These are phyloP conservation scores for Melanchra persicariae DNA, from an alignment of 2,888 invertebrate species.

Conservation along the genomic window DNA sequence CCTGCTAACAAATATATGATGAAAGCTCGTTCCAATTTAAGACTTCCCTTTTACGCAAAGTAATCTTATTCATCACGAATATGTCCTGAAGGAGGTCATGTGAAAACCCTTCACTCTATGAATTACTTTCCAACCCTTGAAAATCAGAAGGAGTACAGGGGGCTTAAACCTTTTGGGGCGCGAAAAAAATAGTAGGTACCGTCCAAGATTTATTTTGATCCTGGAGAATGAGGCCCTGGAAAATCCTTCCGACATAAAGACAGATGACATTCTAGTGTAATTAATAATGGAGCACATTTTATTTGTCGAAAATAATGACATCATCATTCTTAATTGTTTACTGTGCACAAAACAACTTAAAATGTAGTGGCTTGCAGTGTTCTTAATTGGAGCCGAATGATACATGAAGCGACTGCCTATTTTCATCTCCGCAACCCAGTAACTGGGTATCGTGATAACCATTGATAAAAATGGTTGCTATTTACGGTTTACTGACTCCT, in stretches of 20 bases:
- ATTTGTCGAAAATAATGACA: neutral
- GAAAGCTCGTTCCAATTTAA: slow-evolving; percentile 22
- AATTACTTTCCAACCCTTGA: slow-evolving; percentile 47
- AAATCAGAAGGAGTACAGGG: slow-evolving; percentile 30
- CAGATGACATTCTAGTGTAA: neutral
- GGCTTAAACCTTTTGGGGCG: neutral
- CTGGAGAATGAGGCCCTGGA: no score
- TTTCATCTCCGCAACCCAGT: no score
- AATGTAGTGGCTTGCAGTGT: no score
- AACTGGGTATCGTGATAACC: no score
- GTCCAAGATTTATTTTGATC: neutral
- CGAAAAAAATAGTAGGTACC: neutral
- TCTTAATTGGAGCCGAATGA: no score
- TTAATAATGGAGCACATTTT: neutral
- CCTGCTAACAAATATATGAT: neutral
- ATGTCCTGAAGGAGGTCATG: slow-evolving; percentile 29
- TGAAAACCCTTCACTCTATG: slow-evolving; percentile 29
- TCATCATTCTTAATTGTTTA: no score
- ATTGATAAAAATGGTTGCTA: no score
- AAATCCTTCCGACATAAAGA: no score
- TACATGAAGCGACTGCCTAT: no score
- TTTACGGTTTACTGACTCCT: no score
- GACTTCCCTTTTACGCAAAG: slow-evolving; percentile 23
- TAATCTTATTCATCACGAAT: slow-evolving; percentile 38
- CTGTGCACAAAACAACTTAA: no score